Conservation (phyloP, 2,797 vertebrate species). For the Zalophus californianus region DNA sequence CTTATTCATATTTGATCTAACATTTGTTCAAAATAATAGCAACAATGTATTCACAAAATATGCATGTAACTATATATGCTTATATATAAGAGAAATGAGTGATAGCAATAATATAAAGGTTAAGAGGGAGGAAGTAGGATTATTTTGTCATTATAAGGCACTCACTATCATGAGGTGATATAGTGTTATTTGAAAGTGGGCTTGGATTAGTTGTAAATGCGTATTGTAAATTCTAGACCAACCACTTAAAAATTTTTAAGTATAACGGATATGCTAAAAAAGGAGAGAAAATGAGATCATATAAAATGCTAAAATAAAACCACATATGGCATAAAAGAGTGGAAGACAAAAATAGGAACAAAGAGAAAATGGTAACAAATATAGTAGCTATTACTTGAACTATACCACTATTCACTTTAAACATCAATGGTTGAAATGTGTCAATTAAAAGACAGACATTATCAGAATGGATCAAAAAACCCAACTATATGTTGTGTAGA, state of each 20-base stretch:
- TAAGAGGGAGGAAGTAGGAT: background rate
- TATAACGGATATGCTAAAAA: background rate
- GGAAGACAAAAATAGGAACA: background rate
- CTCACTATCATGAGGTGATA: background rate
- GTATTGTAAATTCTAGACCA: background rate
- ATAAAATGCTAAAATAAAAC: background rate
- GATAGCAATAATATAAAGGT: background rate
- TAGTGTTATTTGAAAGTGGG: background rate
- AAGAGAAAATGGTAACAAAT: background rate
- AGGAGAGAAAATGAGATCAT: background rate
- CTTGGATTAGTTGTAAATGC: background rate
- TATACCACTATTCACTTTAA: background rate
- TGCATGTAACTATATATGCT: background rate
- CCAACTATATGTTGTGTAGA: background rate
- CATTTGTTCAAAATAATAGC: background rate
- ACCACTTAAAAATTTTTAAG: background rate
- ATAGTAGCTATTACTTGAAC: background rate
- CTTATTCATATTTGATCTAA: background rate
- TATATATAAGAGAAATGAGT: background rate
- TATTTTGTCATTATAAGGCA: background rate
- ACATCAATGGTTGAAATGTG: background rate
- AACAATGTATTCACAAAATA: background rate
- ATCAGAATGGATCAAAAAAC: background rate
- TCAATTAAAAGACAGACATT: background rate
- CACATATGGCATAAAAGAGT: background rate